Percentiles rank a stretch among this genome's conserved stretches.
Evolutionary conservation across 1,140 invertebrate species (phyloP).

Genomic region (Hycleus cichorii): DNA sequence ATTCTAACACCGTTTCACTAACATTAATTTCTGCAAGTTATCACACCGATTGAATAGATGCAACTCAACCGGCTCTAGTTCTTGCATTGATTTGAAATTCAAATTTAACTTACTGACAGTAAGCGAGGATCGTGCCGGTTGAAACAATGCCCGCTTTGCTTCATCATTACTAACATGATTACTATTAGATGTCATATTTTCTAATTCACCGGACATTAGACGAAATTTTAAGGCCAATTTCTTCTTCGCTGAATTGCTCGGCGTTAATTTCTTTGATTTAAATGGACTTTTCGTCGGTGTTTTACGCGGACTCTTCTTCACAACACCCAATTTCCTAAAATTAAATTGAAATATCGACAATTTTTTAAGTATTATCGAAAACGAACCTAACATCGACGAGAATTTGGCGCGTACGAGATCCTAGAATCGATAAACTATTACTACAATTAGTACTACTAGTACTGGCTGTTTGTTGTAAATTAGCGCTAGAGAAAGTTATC

Average conservation of each 20-base stretch:
- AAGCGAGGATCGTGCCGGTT: conserved; percentile 21
- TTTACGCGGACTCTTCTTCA: conserved; percentile 43
- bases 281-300: conserved; percentile 35
- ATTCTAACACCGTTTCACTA: no score
- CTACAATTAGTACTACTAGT: background rate
- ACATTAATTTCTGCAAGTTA: no score
- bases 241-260: conserved; percentile 45
- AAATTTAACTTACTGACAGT: no score
- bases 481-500: conserved; percentile 55
- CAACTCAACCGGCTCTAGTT: no score
- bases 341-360: background rate
- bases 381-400: conserved; percentile 37
- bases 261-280: conserved; percentile 30
- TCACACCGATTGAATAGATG: no score
- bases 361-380: background rate
- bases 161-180: background rate
- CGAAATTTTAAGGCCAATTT: conserved; percentile 44
- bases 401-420: conserved; percentile 34
- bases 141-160: conserved; percentile 54
- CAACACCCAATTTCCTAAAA: conserved; percentile 32
- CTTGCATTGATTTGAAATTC: no score
- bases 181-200: conserved; percentile 7
- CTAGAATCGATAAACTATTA: conserved; percentile 10
- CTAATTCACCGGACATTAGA: conserved; percentile 27
- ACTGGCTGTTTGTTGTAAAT: conserved; percentile 24